Percentiles rank a stretch among this genome's conserved stretches.
Conservation (phyloP, 1,140 invertebrate species). For the Cepaea nemoralis region DNA sequence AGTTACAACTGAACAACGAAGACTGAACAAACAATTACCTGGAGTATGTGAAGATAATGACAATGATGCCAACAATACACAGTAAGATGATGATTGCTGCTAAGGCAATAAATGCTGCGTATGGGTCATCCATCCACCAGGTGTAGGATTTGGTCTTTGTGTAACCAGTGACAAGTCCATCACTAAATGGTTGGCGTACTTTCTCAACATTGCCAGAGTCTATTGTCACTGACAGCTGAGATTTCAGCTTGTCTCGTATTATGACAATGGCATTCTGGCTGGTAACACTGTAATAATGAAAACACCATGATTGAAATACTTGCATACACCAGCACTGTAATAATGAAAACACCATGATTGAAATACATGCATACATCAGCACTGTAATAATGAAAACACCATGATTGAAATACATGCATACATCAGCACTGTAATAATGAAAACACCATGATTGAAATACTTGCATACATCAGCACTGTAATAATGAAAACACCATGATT, state of each 20-base stretch:
- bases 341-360: no score
- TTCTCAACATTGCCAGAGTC: conserved; percentile 34
- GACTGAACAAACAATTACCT: no score
- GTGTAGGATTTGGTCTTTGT: conserved; percentile 55
- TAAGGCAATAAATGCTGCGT: conserved; percentile 86
- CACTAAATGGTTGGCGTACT: conserved; percentile 45
- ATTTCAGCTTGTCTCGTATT: background rate
- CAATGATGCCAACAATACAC: conserved; percentile 87
- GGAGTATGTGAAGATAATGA: conserved; percentile 92
- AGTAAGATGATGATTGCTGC: conserved; percentile 88
- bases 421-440: no score
- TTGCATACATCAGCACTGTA: no score
- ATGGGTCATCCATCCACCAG: conserved; percentile 79
- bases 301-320: background rate
- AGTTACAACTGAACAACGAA: no score
- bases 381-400: no score
- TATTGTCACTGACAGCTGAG: background rate
- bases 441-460: no score
- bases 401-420: no score
- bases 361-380: no score
- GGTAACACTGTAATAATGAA: conserved; percentile 17
- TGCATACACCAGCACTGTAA: no score
- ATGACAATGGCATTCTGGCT: background rate
- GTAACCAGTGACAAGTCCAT: conserved; percentile 24
- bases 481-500: no score